Evolutionary conservation across 2,888 invertebrate genomes (phyloP), one percentile per base, ranked within the genome.

Genomic region (Tortrix viridana): DNA sequence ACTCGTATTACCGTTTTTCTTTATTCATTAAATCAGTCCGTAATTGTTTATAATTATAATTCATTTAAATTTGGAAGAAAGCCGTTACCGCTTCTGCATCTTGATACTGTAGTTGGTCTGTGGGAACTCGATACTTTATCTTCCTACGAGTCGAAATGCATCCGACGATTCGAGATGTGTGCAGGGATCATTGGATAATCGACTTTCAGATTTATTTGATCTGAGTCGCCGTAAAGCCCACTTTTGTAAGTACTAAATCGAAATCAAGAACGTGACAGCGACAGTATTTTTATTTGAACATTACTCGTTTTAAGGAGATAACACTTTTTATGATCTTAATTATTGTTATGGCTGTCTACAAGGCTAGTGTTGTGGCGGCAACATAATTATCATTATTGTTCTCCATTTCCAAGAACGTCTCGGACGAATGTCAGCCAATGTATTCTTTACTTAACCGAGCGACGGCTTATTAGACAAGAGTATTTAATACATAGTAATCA

Each of bases 31-130:
- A 86, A 86, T 83, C 85, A 82, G 75, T 72, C 76, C 74, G 81
- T 89, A 89, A 91, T 90, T 89, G 85, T 87, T 89, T 87, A 83
- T 88, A 90, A 89, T 91, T 89, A 88, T 86, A 85, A 86, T 89
- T 89, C 83, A 88, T 89, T 89, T 82, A 79, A 85, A 82, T 87
- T 85, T 78, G 72, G 76, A 81, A 81, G 52, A 81, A 73, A 76
- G 74, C 72, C 74, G 80, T 81, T 77, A 76, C 79, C 74, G 80
- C 81, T 79, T 82, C 82, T 85, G 77, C 76, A 74, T 82, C 83
- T 78, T 81, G 81, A 80, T 83, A 78, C 74, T 73, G 73, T 81
- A 81, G 85, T 84, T 79, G 77, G 74, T 72, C 73, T 83, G 80
- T 83, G 86, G 85, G 86, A 88, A 85, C 85, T 83, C 83, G 84